A percentile compares a stretch with the other conserved stretches of the same genome.
Conservation (phyloP, 92 coral and sea anemone species). For the Actinostola sp. region DNA sequence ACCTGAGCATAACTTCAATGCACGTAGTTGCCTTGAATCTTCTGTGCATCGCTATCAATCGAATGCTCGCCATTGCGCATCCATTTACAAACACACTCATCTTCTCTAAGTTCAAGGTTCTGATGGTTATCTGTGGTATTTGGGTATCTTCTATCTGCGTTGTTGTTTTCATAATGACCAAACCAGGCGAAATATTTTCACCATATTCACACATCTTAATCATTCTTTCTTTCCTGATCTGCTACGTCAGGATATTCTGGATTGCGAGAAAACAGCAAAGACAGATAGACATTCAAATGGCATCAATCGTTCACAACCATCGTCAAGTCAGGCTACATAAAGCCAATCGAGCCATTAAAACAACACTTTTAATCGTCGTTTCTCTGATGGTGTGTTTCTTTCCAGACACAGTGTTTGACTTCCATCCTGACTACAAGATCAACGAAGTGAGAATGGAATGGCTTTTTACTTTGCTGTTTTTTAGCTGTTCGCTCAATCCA, state of each 20-base stretch:
- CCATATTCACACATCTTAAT: slow-evolving; percentile 40
- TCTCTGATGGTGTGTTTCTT: slow-evolving; percentile 44
- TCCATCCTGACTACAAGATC: slow-evolving; percentile 9
- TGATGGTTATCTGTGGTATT: slow-evolving; percentile 35
- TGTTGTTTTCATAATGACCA: slow-evolving; percentile 32
- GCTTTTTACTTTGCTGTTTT: slow-evolving; percentile 43
- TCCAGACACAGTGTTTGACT: slow-evolving; percentile 56
- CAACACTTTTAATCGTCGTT: slow-evolving; percentile 44
- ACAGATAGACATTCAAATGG: slow-evolving; percentile 47
- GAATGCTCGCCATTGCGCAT: slow-evolving; percentile 41
- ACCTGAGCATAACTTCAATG: slow-evolving; percentile 26
- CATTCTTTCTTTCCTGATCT: slow-evolving; percentile 29
- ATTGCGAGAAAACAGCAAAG: slow-evolving; percentile 52
- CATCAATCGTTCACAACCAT: slow-evolving; percentile 47
- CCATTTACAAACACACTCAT: slow-evolving; percentile 56
- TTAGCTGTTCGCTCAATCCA: slow-evolving; percentile 55
- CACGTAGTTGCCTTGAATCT: slow-evolving; percentile 59
- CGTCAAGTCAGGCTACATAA: slow-evolving; percentile 29
- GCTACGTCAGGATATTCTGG: slow-evolving; percentile 52
- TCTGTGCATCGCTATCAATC: slow-evolving; percentile 47
- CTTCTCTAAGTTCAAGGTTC: slow-evolving; percentile 33
- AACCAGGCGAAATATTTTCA: slow-evolving; percentile 18
- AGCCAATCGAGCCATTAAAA: slow-evolving; percentile 43
- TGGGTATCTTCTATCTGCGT: slow-evolving; percentile 39
- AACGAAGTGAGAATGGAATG: slow-evolving; percentile 35